phyloP scores from a whole-genome alignment of 1,140 invertebrate genomes.

The Cylas formicarius region DNA sequence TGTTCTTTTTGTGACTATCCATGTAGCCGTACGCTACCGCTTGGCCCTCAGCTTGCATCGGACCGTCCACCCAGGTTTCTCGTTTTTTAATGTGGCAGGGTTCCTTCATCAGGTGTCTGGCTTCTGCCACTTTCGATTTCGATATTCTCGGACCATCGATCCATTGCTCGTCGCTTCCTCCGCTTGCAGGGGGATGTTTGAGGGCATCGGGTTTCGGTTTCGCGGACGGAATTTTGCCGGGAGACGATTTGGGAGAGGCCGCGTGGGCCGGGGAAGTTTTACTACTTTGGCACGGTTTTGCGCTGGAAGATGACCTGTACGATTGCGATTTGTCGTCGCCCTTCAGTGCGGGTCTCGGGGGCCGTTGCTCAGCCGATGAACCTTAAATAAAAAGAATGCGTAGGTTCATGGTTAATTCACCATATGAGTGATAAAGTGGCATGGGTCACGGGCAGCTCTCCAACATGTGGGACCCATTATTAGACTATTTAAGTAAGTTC shows the following conservation, averaged over 20 bases:
- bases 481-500: too few relatives aligned
- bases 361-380: conserved; percentile 59
- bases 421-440: too few relatives aligned
- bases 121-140: conserved; percentile 58
- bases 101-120: conserved; percentile 69
- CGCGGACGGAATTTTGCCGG: conserved; percentile 46
- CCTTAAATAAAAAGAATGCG: conserved; percentile 30
- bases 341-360: conserved; percentile 44
- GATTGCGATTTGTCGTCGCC: conserved; percentile 47
- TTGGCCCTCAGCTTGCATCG: conserved; percentile 48
- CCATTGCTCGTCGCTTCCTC: conserved; percentile 82
- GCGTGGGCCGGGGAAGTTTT: conserved; percentile 41
- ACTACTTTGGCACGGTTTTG: conserved; percentile 32
- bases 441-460: too few relatives aligned
- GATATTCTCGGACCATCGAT: conserved; percentile 74
- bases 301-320: conserved; percentile 45
- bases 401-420: too few relatives aligned
- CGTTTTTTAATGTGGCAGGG: conserved; percentile 63
- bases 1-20: conserved; percentile 84
- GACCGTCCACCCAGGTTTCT: conserved; percentile 93
- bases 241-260: conserved; percentile 50
- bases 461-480: too few relatives aligned
- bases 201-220: conserved; percentile 40
- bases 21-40: conserved; percentile 70
- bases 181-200: conserved; percentile 34